Base-by-base conservation (phyloP, 2,113 vertebrate species). In the Pelobates fuscus region DNA sequence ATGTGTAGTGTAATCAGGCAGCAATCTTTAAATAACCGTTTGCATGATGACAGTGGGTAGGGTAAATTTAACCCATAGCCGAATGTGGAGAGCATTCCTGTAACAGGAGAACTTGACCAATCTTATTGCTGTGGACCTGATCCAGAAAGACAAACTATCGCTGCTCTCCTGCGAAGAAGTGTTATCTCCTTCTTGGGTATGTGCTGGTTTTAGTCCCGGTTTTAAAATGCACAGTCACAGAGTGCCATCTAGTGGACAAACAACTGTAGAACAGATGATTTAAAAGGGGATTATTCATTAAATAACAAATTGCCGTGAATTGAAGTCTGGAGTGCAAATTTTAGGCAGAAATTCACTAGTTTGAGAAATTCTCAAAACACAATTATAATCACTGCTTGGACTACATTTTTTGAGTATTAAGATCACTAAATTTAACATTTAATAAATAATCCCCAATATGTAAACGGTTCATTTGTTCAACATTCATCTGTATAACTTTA, bases 11-110 rank as follows among this genome's bases (percentile, higher is more conserved):
- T 21, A 15, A 25, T 52, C 21, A 25, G 52, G 30, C 55, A 46
- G 57, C 14, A n/a, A 74, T 67, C 54, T 76, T 58, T 67, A 76
- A 49, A 58, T 67, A 67, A 60, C 72, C 64, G 24, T 30, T 8
- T 44, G 64, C n/a, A 23, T 8, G 46, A 3, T 26, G 52, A 26
- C 24, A 37, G 23, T 25, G 58, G 49, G 25, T 43, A 30, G 23
- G 27, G 54, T 67, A 67, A 59, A 67, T 60, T 32, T 67, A 67
- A 30, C 72, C 8, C 7, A 25, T 55, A 58, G 25, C 62, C 21
- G 52, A 52, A 37, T 21, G 58, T 23, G 37, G 23, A 70, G 68
- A 55, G 17, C 23, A n/a, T 70, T 49, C 25, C 17, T 72, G 70
- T 66, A 66, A 59, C 18, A 2, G 52, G 62, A 67, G 71, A 58